Percentiles rank a stretch among this genome's conserved stretches.
phyloP scores from a whole-genome alignment of 2,797 vertebrate species.

The Rhynchonycteris naso region DNA sequence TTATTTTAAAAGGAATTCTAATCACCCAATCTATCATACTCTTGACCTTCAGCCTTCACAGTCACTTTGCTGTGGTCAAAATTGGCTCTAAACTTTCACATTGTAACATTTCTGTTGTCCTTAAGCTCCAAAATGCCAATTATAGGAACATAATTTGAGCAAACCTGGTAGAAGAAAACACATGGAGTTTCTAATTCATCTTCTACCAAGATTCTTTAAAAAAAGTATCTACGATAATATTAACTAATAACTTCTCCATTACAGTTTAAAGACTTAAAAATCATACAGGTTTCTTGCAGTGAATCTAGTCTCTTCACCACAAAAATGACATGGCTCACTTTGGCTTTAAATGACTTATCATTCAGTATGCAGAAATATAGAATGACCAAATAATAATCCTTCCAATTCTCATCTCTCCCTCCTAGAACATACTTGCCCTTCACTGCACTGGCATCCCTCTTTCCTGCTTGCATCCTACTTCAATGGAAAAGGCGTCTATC shows the following conservation, averaged over 20 bases:
- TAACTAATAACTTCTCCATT: conserved; percentile 1
- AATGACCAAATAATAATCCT: neutral
- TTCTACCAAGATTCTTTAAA: conserved; percentile 40
- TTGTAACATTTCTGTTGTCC: conserved; percentile 49
- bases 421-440: neutral
- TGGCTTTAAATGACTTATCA: neutral
- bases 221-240: conserved; percentile 8
- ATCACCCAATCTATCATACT: conserved; percentile 77
- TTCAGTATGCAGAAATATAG: neutral
- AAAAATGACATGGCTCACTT: neutral
- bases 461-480: neutral
- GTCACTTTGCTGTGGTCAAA: conserved; percentile 70
- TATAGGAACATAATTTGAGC: conserved; percentile 49
- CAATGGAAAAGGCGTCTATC: neutral
- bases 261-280: conserved; percentile 49
- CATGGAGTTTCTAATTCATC: neutral
- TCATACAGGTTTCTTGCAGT: neutral
- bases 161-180: neutral
- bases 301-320: neutral
- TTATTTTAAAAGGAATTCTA: conserved; percentile 75
- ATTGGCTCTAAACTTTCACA: conserved; percentile 64
- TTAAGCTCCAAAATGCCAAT: conserved; percentile 44
- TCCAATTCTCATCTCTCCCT: too few species aligned
- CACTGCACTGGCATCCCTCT: neutral
- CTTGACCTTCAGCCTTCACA: conserved; percentile 73